phyloP scores from a whole-genome alignment of 2,797 vertebrate species.

The Lithobates pipiens region DNA sequence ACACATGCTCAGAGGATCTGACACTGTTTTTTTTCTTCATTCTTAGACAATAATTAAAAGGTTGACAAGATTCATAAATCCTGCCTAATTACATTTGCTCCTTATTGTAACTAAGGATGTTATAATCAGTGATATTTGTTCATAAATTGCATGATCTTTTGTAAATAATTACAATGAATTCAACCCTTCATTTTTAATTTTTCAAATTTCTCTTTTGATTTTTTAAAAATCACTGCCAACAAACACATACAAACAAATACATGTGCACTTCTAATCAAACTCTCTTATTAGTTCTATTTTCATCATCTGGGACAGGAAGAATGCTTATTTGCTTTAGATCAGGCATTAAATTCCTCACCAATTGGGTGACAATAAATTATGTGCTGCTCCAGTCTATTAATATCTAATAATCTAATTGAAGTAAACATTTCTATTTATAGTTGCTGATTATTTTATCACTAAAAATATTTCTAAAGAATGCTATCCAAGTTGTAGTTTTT shows the following conservation, averaged over 20 bases:
- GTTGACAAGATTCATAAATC: neutral
- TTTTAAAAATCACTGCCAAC: neutral
- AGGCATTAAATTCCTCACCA: neutral
- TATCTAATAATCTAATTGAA: neutral
- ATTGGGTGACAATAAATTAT: neutral
- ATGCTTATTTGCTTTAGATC: neutral
- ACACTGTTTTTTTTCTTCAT: neutral
- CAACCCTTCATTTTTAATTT: neutral
- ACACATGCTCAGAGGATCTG: neutral
- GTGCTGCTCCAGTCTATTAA: neutral
- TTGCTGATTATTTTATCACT: no score
- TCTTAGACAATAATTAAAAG: slow-evolving; percentile 1
- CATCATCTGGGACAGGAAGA: neutral
- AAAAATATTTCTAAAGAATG: no score
- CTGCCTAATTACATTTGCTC: slow-evolving; percentile 3
- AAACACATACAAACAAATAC: no score
- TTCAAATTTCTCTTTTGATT: neutral
- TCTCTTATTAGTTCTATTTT: neutral
- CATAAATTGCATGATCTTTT: neutral
- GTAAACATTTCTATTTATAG: neutral
- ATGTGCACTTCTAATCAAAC: neutral
- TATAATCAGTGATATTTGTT: neutral
- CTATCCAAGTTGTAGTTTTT: no score
- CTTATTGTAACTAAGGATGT: neutral
- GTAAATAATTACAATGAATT: neutral